Percentiles rank a stretch among this genome's conserved stretches.
Conservation (phyloP, 1,140 invertebrate genomes). For the Lerema accius region DNA sequence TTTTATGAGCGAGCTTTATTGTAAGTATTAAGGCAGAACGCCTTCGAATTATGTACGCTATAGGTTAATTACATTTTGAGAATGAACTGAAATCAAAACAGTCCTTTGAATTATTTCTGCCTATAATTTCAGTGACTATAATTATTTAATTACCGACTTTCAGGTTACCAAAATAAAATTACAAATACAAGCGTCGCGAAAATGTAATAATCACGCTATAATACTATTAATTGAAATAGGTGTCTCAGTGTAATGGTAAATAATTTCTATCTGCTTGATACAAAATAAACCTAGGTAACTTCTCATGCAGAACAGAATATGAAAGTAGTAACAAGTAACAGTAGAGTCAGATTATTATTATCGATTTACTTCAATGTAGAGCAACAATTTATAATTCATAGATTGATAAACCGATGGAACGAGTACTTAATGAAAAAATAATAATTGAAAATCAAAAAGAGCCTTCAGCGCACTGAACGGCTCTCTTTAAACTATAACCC, state of each 20-base stretch:
- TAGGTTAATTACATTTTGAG: no score
- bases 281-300: slow-evolving; percentile 12
- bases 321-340: slow-evolving; percentile 14
- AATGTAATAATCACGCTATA: no score
- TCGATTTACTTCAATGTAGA: background rate
- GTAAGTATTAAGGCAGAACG: background rate
- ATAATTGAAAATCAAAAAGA: background rate
- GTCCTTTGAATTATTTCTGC: no score
- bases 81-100: no score
- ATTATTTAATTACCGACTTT: no score
- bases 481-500: no score
- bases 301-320: slow-evolving; percentile 22
- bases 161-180: no score
- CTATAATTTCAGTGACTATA: no score
- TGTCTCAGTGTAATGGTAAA: no score
- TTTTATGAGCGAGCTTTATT: background rate
- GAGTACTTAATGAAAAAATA: background rate
- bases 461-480: background rate
- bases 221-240: no score
- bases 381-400: background rate
- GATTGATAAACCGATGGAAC: background rate
- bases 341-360: slow-evolving; percentile 18
- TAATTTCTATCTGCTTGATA: background rate
- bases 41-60: background rate
- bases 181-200: no score